These are phyloP conservation scores for Lepilemur septentrionalis DNA, from an alignment of 2,797 vertebrate genomes.

Conservation along the genomic window DNA sequence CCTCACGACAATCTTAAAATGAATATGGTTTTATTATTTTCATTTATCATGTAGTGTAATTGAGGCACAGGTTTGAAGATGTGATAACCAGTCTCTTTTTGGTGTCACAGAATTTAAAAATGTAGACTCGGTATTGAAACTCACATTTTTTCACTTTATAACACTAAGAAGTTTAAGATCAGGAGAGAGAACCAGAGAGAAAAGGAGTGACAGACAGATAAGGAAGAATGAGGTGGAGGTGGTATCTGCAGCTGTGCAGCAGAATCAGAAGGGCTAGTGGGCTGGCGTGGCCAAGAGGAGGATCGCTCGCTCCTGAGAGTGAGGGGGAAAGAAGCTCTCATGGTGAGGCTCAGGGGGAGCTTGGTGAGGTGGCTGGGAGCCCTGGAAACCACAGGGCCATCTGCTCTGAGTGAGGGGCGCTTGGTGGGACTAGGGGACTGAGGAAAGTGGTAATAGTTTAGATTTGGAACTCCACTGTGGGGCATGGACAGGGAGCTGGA, in stretches of 20 bases:
- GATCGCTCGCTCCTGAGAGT: neutral
- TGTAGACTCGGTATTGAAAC: neutral
- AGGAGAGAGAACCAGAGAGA: neutral
- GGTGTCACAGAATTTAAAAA: neutral
- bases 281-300: neutral
- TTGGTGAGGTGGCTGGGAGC: too few relatives aligned
- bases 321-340: neutral
- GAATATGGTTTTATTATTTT: neutral
- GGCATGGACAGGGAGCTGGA: neutral
- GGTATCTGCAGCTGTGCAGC: neutral
- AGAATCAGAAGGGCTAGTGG: neutral
- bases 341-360: neutral
- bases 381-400: rapidly evolving
- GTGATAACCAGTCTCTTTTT: neutral
- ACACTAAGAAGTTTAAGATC: neutral
- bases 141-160: neutral
- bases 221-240: neutral
- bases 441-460: neutral
- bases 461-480: neutral
- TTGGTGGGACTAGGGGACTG: neutral
- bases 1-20: neutral
- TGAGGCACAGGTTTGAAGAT: neutral
- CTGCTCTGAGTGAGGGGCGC: neutral
- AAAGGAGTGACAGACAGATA: neutral
- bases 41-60: neutral